Evolutionary conservation across 2,888 invertebrate genomes (phyloP), one percentile per base, ranked within the genome.

Genomic region (Stictocephala bisonia): DNA sequence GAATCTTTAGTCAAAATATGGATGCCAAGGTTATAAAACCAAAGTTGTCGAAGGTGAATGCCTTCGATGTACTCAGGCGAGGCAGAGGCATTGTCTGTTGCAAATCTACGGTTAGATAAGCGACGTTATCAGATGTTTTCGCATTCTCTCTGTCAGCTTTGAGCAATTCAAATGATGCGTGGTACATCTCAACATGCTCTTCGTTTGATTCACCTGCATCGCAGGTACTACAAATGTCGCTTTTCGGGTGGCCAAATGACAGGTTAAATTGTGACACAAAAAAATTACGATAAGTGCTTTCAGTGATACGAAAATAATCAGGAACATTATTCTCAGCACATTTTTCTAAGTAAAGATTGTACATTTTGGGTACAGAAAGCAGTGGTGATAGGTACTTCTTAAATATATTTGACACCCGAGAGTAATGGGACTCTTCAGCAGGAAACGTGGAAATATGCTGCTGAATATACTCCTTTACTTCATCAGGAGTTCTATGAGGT

Each of bases 171-270:
- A 72, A 72, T 24, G 48, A 27, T 50, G 24, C 60, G 27, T 67
- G 41, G 40, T 72, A 72, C 64, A 58, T 73, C 66, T 70, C 66
- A 64, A 29, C 48, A 44, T 75, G 75, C 58, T 56, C 71, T 9
- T 69, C 72, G 66, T 64, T 75, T 40, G 48, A 50, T 72, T 78
- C 72, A n/a, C 74, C 75, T 27, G 70, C 50, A 66, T 78, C 77
- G 51, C 77, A 78, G 20, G 71, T 77, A 48, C 58, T 50, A 58
- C 77, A 78, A 13, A 78, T 79, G 69, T 78, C 78, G 75, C 77
- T 78, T 74, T 72, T n/a, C n/a, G n/a, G n/a, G n/a, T n/a, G n/a
- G n/a, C n/a, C n/a, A n/a, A 77, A 50, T 77, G 77, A 22, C 13
- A 70, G 53, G 48, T 70, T 70, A 26, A 70, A 51, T 7, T 53